phyloP scores from a whole-genome alignment of 2,797 vertebrate genomes.

The Babyrousa celebensis region DNA sequence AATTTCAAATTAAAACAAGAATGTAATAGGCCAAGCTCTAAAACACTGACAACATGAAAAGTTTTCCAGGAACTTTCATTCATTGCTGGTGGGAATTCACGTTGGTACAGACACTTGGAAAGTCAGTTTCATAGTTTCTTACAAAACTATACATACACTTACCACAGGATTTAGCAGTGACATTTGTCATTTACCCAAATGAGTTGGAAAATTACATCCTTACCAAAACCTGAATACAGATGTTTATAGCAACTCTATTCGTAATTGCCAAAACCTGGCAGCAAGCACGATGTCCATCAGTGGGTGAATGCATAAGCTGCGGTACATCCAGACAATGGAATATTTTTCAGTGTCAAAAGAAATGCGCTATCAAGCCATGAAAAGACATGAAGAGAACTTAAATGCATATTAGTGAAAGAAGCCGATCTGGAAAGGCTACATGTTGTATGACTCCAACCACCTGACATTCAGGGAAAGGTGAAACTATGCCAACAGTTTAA shows the following conservation, averaged over 20 bases:
- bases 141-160: background rate
- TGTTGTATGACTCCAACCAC: background rate
- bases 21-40: background rate
- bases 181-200: background rate
- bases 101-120: background rate
- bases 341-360: background rate
- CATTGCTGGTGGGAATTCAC: background rate
- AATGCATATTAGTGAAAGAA: background rate
- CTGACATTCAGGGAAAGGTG: background rate
- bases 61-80: background rate
- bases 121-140: background rate
- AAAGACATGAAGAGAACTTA: background rate
- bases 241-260: background rate
- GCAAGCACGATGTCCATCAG: background rate
- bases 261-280: background rate
- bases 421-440: background rate
- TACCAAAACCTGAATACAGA: background rate
- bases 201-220: background rate
- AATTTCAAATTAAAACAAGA: conserved; percentile 4
- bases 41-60: background rate
- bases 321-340: background rate
- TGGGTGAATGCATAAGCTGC: background rate
- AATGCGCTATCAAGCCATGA: background rate
- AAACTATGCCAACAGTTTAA: background rate
- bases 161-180: background rate